These are phyloP conservation scores for Antedon bifida DNA, from an alignment of 35 echinoderm and acorn worm genomes.

Conservation along the genomic window DNA sequence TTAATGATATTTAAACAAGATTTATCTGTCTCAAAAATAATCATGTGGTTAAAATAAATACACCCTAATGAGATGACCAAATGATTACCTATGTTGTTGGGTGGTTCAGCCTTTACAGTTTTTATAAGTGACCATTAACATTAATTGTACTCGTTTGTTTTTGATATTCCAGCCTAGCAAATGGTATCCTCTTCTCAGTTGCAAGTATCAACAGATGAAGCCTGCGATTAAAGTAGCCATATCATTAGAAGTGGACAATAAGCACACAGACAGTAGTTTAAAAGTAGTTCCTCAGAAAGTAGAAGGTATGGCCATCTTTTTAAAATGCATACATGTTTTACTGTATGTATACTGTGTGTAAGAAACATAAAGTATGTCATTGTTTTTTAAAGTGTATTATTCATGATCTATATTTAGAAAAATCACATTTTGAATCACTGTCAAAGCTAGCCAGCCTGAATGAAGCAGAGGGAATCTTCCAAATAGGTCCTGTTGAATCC, in stretches of 20 bases:
- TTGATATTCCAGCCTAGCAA: slow-evolving; percentile 68
- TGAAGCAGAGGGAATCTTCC: slow-evolving; percentile 61
- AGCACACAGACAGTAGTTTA: slow-evolving; percentile 56
- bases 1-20: too few relatives aligned
- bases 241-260: slow-evolving; percentile 52
- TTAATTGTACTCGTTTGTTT: not conserved
- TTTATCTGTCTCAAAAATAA: too few relatives aligned
- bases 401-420: too few relatives aligned
- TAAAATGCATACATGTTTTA: too few relatives aligned
- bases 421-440: not conserved
- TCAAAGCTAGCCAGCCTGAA: slow-evolving; percentile 34
- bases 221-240: slow-evolving; percentile 66
- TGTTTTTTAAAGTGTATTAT: too few relatives aligned
- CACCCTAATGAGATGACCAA: too few relatives aligned
- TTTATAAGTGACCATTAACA: too few relatives aligned
- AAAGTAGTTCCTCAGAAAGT: slow-evolving; percentile 69
- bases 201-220: slow-evolving; percentile 70
- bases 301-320: slow-evolving; percentile 21
- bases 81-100: too few relatives aligned
- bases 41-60: too few relatives aligned
- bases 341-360: too few relatives aligned
- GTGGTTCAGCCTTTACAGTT: too few relatives aligned
- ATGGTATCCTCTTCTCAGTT: slow-evolving; percentile 75
- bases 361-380: too few relatives aligned
- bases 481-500: slow-evolving; percentile 61